These are phyloP conservation scores for Antheraea assamensis DNA, from an alignment of 2,888 invertebrate genomes.

Conservation along the genomic window DNA sequence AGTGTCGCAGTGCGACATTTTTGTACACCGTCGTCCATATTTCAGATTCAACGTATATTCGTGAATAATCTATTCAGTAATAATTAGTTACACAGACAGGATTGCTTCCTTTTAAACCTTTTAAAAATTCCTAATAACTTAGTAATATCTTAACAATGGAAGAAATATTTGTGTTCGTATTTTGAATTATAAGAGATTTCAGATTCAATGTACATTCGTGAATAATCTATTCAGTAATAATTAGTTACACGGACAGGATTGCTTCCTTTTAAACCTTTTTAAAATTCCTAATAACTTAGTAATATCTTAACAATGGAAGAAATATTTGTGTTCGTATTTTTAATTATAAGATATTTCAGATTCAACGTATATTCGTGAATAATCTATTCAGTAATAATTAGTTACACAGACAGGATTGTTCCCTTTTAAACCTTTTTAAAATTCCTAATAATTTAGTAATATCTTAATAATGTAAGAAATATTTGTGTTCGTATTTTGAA, in stretches of 20 bases:
- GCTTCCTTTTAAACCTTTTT: background rate
- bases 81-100: background rate
- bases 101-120: background rate
- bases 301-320: background rate
- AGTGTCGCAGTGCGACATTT: conserved; percentile 6
- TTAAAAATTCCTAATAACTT: background rate
- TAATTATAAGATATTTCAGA: background rate
- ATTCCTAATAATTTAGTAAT: background rate
- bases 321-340: background rate
- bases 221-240: background rate
- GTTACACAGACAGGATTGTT: background rate
- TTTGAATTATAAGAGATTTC: background rate
- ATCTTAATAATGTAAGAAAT: background rate
- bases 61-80: background rate
- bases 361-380: background rate
- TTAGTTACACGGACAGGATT: background rate
- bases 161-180: background rate
- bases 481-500: background rate
- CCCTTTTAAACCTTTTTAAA: background rate
- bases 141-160: background rate
- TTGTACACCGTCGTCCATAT: background rate
- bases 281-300: background rate
- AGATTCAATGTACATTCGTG: background rate
- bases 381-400: background rate
- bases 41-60: background rate